Percentiles rank a stretch among this genome's conserved stretches.
Conservation (phyloP, 2,797 vertebrate species). For the Malurus splendens region DNA sequence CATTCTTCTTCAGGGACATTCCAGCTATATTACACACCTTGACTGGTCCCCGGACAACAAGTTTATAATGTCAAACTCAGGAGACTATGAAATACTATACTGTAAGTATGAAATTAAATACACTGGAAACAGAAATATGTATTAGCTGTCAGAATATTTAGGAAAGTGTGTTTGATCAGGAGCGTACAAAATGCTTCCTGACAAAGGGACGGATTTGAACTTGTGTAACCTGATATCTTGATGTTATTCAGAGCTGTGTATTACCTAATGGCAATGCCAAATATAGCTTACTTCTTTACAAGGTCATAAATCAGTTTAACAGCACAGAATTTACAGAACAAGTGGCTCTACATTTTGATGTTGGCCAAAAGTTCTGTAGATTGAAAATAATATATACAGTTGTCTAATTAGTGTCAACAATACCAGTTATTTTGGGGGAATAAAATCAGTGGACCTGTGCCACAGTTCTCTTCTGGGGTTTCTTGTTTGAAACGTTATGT, state of each 20-base stretch:
- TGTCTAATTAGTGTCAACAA: conserved; percentile 18
- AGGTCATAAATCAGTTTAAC: conserved; percentile 56
- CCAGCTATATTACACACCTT: conserved; percentile 98
- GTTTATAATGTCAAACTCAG: conserved; percentile 98
- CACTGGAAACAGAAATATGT: not conserved
- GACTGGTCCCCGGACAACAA: conserved; percentile 98
- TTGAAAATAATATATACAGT: conserved; percentile 33
- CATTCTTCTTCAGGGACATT: conserved; percentile 85
- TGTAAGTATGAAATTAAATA: conserved; percentile 81
- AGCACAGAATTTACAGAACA: not conserved
- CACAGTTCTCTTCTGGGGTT: not conserved
- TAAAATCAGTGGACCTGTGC: not conserved
- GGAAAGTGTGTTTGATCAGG: not conserved
- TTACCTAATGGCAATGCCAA: conserved; percentile 56
- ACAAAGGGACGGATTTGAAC: conserved; percentile 31
- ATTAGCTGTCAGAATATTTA: not conserved
- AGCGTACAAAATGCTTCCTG: not conserved
- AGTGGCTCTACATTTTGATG: not conserved
- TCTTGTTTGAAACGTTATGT: not conserved
- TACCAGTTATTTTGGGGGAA: not conserved
- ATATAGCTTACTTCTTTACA: conserved; percentile 58
- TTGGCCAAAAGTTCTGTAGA: conserved; percentile 11
- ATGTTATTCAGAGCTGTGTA: conserved; percentile 51
- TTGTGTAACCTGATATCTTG: conserved; percentile 45
- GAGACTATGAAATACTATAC: conserved; percentile 98